A percentile compares a stretch with the other conserved stretches of the same genome.
Conservation (phyloP, 2,888 invertebrate species). For the Bembecia ichneumoniformis region DNA sequence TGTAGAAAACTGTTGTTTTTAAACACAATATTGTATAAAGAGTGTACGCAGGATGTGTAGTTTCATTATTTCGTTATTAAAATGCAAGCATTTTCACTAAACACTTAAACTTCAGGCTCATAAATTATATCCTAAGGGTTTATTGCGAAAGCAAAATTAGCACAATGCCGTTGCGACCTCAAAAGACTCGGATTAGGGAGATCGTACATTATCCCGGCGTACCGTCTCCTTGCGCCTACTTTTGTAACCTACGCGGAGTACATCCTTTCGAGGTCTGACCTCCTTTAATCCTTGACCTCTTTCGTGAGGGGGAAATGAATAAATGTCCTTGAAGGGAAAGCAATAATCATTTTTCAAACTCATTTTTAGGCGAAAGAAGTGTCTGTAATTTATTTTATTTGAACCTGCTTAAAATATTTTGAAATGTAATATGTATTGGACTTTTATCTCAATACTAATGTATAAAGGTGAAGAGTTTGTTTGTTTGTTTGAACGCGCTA, state of each 20-base stretch:
- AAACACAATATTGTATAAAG: no score
- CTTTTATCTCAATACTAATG: no score
- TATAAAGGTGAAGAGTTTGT: no score
- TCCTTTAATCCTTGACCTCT: slow-evolving; percentile 19
- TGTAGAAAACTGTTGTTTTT: no score
- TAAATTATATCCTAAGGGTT: slow-evolving; percentile 3
- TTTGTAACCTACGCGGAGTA: slow-evolving; percentile 6
- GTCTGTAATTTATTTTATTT: no score
- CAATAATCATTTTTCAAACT: background rate
- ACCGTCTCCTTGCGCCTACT: background rate
- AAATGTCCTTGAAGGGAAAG: slow-evolving; percentile 7
- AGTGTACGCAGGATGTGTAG: no score
- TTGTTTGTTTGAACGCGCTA: no score
- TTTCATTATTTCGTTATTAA: no score
- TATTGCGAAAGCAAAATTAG: slow-evolving; percentile 15
- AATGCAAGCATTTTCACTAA: no score
- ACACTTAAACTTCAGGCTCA: background rate
- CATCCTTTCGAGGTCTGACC: slow-evolving; percentile 4
- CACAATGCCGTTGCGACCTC: slow-evolving; percentile 8
- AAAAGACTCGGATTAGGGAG: background rate
- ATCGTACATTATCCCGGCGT: background rate
- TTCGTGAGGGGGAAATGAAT: slow-evolving; percentile 5
- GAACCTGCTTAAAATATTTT: no score
- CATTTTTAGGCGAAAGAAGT: no score
- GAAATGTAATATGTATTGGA: no score